A percentile compares a stretch with the other conserved stretches of the same genome.
phyloP scores from a whole-genome alignment of 2,113 vertebrate genomes.

The Capreolus pygargus region DNA sequence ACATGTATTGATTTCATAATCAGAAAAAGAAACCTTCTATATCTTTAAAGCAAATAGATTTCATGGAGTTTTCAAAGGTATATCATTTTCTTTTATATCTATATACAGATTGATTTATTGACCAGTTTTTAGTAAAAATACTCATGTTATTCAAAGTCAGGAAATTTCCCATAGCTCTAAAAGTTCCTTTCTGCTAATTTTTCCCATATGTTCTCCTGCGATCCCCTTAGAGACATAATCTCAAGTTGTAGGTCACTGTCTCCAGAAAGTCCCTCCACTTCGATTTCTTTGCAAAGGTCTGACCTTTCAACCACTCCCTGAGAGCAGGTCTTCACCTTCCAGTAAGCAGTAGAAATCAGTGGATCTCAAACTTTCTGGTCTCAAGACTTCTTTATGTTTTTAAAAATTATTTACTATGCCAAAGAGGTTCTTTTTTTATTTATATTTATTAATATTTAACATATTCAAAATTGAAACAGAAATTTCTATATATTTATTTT shows the following conservation, averaged over 20 bases:
- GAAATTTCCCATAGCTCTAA: not conserved
- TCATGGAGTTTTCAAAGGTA: not conserved
- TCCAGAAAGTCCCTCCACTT: not conserved
- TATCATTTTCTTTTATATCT: not conserved
- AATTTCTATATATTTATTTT: not conserved
- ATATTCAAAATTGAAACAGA: slow-evolving; percentile 8
- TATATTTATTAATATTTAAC: not conserved
- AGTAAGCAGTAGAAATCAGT: not conserved
- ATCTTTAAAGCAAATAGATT: not conserved
- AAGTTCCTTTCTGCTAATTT: not conserved
- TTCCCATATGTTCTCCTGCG: not conserved
- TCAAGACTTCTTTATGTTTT: not conserved
- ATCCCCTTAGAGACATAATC: not conserved
- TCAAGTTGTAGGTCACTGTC: not conserved
- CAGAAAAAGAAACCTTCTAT: not conserved
- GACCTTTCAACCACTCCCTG: not conserved
- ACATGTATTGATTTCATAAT: not conserved
- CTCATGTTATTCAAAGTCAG: not conserved
- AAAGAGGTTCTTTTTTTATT: not conserved
- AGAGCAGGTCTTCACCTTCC: not conserved
- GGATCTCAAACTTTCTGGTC: not conserved
- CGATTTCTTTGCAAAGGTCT: fast-evolving
- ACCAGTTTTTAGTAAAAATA: not conserved
- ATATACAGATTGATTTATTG: not conserved
- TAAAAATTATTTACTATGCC: not conserved